Conservation (phyloP, 2,888 invertebrate genomes). For the Tricholauxania praeusta region DNA sequence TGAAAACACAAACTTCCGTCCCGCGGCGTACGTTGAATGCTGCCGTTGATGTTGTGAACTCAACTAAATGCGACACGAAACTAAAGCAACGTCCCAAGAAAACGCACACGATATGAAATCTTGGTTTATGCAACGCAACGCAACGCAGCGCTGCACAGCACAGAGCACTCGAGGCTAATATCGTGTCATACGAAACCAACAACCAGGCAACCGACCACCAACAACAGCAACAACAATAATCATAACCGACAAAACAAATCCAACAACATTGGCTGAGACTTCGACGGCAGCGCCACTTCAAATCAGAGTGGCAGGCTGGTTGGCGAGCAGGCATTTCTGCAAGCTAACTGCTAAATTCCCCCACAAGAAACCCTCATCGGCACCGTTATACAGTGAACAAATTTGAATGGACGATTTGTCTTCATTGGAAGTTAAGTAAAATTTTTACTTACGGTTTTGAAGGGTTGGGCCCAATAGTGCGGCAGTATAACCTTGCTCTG, state of each 20-base stretch:
- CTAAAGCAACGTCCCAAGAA: slow-evolving; percentile 53
- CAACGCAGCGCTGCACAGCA: slow-evolving; percentile 32
- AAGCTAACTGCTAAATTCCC: neutral
- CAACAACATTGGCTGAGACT: slow-evolving; percentile 35
- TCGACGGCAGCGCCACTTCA: slow-evolving; percentile 15
- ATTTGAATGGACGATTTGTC: no score
- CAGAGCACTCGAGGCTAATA: slow-evolving; percentile 30
- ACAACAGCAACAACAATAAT: slow-evolving; percentile 29
- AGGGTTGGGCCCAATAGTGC: no score
- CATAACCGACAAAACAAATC: slow-evolving; percentile 8
- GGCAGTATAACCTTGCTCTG: no score
- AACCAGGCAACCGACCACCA: slow-evolving; percentile 29
- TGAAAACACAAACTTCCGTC: slow-evolving; percentile 30
- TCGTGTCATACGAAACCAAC: slow-evolving; percentile 33
- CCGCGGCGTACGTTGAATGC: slow-evolving; percentile 3
- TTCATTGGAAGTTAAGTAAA: no score
- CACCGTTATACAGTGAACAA: no score
- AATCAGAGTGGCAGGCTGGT: slow-evolving; percentile 13
- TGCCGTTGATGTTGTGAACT: slow-evolving; percentile 57
- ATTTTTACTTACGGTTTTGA: no score
- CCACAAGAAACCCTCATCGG: slow-evolving; percentile 16
- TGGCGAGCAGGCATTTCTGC: slow-evolving; percentile 3
- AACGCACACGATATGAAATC: slow-evolving; percentile 50
- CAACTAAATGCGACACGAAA: slow-evolving; percentile 68
- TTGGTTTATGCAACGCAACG: slow-evolving; percentile 42